Evolutionary conservation across 2,888 invertebrate genomes (phyloP), one percentile per base, ranked within the genome.

Genomic region (Chymomyza caudatula): DNA sequence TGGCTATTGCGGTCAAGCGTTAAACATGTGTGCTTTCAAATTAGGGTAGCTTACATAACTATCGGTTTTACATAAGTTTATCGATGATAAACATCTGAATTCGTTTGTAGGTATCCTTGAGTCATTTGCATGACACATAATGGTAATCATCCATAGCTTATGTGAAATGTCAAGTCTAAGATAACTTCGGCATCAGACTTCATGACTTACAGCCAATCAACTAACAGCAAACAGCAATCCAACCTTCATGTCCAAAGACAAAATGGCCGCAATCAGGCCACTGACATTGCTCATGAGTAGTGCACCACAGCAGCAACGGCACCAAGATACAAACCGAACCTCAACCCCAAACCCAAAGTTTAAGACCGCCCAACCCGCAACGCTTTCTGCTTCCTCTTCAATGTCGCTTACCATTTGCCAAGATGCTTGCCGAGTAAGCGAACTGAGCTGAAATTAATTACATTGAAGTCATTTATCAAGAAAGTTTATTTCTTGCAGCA

Each of bases 401-500:
- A 47, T 51, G 15, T 43, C 37, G 20, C 17, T 25, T 52, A 20
- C 54, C 29, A 13, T 17, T 25, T 25, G 25, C 25, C 25, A 25
- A 25, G 25, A 52, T 60, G 13, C 13, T 17, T 47, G 47, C 6
- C 63, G 19, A 62, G 55, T 52, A 65, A 73, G 79, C 81, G 70
- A 76, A 67, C 78, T 80, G 85, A 83, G 84, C 78, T 78, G 78
- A 86, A 82, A 82, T 86, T 82, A 82, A 82, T 82, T 82, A 82
- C 82, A 82, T 86, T 86, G 82, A 86, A 86, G 82, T 86, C 86
- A 82, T 82, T 82, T 82, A 86, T 82, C 82, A 82, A 84, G 85
- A 85, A 82, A 82, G 82, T 82, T 85, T 85, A 82, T 85, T 82
- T 82, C 84, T 83, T 80, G 84, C 81, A 68, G 47, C 52, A 42